Percentiles rank a stretch among this genome's conserved stretches.
phyloP scores from a whole-genome alignment of 1,140 invertebrate species.

The Pseudomyrmex flavicornis region DNA sequence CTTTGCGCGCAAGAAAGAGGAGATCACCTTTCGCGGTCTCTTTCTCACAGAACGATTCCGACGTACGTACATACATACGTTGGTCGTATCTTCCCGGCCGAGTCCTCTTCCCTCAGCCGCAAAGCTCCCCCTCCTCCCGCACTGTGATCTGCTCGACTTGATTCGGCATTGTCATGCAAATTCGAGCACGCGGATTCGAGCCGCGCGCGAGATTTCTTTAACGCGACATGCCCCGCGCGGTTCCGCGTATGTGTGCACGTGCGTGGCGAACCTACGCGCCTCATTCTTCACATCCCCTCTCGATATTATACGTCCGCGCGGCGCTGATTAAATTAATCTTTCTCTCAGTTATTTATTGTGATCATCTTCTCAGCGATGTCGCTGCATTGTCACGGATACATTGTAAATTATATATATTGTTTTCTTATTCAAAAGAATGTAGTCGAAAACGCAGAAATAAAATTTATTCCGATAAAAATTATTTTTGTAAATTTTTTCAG shows the following conservation, averaged over 20 bases:
- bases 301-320: neutral
- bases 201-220: conserved; percentile 53
- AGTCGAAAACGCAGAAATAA: neutral
- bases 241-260: conserved; percentile 7
- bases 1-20: no score
- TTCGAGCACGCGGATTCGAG: conserved; percentile 54
- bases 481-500: neutral
- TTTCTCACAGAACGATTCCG: conserved; percentile 66
- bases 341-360: neutral
- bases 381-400: neutral
- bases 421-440: neutral
- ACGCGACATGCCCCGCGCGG: conserved; percentile 23
- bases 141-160: conserved; percentile 56
- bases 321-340: conserved; percentile 40
- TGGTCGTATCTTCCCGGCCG: conserved; percentile 33
- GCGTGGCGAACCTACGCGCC: neutral
- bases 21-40: conserved; percentile 47
- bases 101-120: neutral
- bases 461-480: neutral
- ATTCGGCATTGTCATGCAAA: conserved; percentile 79
- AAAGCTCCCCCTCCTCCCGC: neutral
- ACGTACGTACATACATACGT: neutral
- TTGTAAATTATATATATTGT: neutral
- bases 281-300: conserved; percentile 3
- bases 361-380: neutral